Base-by-base conservation (phyloP, 2,888 invertebrate genomes). In the Bellardia bayeri region DNA sequence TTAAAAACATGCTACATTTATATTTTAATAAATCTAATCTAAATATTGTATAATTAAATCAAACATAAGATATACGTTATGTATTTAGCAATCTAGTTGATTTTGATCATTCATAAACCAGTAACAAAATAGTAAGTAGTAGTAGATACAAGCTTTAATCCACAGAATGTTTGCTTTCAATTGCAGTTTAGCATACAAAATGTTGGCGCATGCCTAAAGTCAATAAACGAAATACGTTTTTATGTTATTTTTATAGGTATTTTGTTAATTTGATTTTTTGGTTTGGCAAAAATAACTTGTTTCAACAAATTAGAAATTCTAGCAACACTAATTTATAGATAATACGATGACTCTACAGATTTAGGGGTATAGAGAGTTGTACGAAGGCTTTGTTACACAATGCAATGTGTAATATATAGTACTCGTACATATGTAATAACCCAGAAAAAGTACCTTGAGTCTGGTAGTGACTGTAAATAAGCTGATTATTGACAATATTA, bases 281-380 rank as follows among this genome's bases (percentile, higher is more conserved):
- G 45, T 68, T 68, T 42, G n/a, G 30, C 66, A 23, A 42, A n/a
- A 42, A 11, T 64, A 64, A 64, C 42, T 64, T 42, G 64, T 64
- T 64, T 42, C 0, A 14, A 63, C 33, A 63, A 63, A 56, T 23
- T 9, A 23, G 2, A 56, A n/a, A 51, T 45, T 45, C 45, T 45
- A 45, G 13, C 45, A 9, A 45, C 13, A 45, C 45, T 7, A 45
- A 9, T 45, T 8, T 11, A 45, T 45, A 9, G 2, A 45, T 3
- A 4, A 4, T 11, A 45, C 1, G 2, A 45, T 45, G 11, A 51
- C n/a, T 14, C 51, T 51, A 13, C 49, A 49, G 4, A 51, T 45
- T 45, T 9, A 11, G 45, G 45, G 3, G 11, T 45, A 45, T 37
- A 5, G 1, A 0, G 6, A 37, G 37, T 37, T 37, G 37, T 0